Conservation (phyloP, 2,113 vertebrate species). For the Prunella fulvescens region DNA sequence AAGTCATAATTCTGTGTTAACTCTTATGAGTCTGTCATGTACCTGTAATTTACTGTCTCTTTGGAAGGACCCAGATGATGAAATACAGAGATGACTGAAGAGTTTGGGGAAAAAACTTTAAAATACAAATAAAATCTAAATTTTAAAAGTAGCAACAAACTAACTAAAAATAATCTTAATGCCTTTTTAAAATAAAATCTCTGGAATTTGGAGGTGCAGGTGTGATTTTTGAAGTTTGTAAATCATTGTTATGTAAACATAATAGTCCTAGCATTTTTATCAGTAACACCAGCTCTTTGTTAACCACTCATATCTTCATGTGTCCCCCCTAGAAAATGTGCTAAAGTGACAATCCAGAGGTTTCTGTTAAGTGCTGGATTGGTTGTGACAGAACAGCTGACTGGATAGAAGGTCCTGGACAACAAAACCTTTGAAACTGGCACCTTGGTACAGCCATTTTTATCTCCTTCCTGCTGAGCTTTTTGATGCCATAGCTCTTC, state of each 20-base stretch:
- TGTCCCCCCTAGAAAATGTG: not conserved
- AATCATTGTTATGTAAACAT: not conserved
- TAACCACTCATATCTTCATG: not conserved
- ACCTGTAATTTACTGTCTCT: not conserved
- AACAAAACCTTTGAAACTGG: not conserved
- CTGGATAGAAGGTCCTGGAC: not conserved
- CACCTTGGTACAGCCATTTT: not conserved
- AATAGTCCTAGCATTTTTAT: not conserved
- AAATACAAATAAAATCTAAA: not conserved
- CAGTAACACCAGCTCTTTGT: not conserved
- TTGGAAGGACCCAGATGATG: not conserved
- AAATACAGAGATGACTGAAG: not conserved
- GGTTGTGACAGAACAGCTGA: not conserved
- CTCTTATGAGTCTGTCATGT: not conserved
- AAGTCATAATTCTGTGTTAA: not conserved
- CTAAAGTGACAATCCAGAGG: not conserved
- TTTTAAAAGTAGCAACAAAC: not conserved
- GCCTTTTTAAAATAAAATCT: not conserved
- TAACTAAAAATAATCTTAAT: not conserved
- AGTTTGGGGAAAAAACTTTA: rapidly evolving
- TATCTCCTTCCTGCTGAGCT: not conserved
- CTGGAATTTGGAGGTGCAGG: not conserved
- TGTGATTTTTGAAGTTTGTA: not conserved
- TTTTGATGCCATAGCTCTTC: not conserved
- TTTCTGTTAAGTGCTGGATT: not conserved